phyloP scores from a whole-genome alignment of 2,888 invertebrate species.

The Zelleria hepariella region DNA sequence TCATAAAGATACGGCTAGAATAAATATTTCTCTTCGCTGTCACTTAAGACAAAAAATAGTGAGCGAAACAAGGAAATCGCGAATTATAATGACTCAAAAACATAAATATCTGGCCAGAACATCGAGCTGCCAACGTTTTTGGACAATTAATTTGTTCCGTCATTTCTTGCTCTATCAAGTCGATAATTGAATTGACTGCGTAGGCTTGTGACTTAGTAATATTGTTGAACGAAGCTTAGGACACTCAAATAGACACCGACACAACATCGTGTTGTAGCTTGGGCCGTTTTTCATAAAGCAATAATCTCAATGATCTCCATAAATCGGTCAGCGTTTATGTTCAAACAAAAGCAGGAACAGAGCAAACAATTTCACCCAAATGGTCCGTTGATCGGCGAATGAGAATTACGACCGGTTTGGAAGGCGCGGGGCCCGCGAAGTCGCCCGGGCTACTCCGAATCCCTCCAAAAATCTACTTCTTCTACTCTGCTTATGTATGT shows the following conservation, averaged over 20 bases:
- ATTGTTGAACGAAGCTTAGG: too few species aligned
- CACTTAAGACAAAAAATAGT: neutral
- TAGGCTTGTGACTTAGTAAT: neutral
- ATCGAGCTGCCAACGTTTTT: neutral
- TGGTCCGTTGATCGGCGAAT: constrained; percentile 50
- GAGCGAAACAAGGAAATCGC: neutral
- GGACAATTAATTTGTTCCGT: neutral
- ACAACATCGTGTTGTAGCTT: neutral
- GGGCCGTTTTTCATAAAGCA: neutral
- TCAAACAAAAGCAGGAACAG: constrained; percentile 50
- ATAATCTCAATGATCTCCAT: constrained; percentile 15
- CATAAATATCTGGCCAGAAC: neutral
- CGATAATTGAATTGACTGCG: neutral
- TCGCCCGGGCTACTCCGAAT: neutral
- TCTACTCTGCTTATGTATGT: too few species aligned
- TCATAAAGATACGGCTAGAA: neutral
- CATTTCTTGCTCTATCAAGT: neutral
- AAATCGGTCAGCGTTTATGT: constrained; percentile 48
- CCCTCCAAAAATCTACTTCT: neutral
- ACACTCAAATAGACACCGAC: neutral
- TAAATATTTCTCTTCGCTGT: neutral
- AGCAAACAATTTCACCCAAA: constrained; percentile 68
- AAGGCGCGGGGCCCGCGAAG: constrained; percentile 4
- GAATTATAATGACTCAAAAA: neutral
- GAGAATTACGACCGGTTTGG: constrained; percentile 53